Base-by-base conservation (phyloP, 2,888 invertebrate genomes). In the Dicyrtomina minuta region DNA sequence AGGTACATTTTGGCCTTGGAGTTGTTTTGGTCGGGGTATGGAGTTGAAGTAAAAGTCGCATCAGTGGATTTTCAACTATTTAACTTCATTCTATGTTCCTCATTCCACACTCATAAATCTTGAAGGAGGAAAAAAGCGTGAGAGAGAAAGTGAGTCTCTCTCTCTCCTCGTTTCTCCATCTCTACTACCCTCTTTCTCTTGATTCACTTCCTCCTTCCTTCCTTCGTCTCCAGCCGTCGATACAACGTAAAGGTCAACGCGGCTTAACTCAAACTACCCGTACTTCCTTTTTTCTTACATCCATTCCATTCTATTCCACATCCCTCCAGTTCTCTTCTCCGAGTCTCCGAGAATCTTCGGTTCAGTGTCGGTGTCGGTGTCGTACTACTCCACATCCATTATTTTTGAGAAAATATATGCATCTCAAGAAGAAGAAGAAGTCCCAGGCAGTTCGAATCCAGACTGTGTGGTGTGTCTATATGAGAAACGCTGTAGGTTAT, bases 101-200 rank as follows among this genome's bases (percentile, higher is more conserved):
- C 51, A 64, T 64, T 64, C 64, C 51, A 64, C 51, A 64, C 64
- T 64, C 64, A 51, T 64, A 64, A 64, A 64, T 64, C 64, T 64
- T 64, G 26, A 51, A 64, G 49, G 26, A 27, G 20, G 33, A 27
- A 22, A 49, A 51, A 51, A 22, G 33, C 22, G 61, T 26, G 46
- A 20, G 46, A 27, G 49, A 39, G 20, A 39, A 33, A 20, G 43
- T 59, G 39, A 41, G 20, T 22, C 20, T 5, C 41, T 10, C 15
- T 59, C 39, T 6, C 13, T 56, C 56, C 56, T 56, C 33, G 27
- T 56, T 17, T 15, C 17, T 27, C 56, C 26, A n/a, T n/a, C n/a
- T n/a, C n/a, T n/a, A n/a, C n/a, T n/a, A n/a, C 33, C 8, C 20
- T 27, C 56, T 56, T 15, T 27, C 15, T 6, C 39, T 39, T 58